These are phyloP conservation scores for Elaeidobius kamerunicus DNA, from an alignment of 2,888 invertebrate genomes.

Conservation along the genomic window DNA sequence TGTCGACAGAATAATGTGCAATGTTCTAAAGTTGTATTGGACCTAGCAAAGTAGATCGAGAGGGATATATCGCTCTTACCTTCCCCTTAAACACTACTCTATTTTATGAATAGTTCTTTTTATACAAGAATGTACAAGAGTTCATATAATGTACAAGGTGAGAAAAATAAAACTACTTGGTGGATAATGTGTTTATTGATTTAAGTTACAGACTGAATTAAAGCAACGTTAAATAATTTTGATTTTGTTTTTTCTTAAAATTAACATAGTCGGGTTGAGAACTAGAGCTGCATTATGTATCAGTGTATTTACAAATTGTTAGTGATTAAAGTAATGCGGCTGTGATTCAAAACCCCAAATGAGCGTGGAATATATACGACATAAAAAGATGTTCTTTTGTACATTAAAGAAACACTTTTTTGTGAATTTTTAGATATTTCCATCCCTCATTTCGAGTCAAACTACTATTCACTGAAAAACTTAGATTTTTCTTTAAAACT, in stretches of 20 bases:
- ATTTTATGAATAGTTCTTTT: too few relatives aligned
- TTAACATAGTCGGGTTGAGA: constrained; percentile 24
- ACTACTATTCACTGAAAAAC: constrained; percentile 1
- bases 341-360: constrained; percentile 47
- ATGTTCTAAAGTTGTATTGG: neutral
- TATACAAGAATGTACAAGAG: too few relatives aligned
- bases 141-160: too few relatives aligned
- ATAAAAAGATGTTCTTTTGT: constrained; percentile 1
- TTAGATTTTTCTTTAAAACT: constrained; percentile 27
- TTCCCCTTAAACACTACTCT: neutral
- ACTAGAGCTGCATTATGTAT: constrained; percentile 32
- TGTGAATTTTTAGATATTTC: neutral
- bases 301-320: constrained; percentile 23
- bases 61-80: neutral
- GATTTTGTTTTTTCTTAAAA: constrained; percentile 15
- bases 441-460: constrained; percentile 13
- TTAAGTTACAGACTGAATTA: constrained; percentile 18
- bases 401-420: constrained; percentile 1
- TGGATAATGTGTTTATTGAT: constrained; percentile 15
- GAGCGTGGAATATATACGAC: neutral
- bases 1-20: neutral
- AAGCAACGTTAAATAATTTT: constrained; percentile 25
- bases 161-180: neutral
- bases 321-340: constrained; percentile 41
- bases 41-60: neutral